phyloP scores from a whole-genome alignment of 30 jellyfish, hydroid and myxozoan species.

The Pseudorhiza aurosa region DNA sequence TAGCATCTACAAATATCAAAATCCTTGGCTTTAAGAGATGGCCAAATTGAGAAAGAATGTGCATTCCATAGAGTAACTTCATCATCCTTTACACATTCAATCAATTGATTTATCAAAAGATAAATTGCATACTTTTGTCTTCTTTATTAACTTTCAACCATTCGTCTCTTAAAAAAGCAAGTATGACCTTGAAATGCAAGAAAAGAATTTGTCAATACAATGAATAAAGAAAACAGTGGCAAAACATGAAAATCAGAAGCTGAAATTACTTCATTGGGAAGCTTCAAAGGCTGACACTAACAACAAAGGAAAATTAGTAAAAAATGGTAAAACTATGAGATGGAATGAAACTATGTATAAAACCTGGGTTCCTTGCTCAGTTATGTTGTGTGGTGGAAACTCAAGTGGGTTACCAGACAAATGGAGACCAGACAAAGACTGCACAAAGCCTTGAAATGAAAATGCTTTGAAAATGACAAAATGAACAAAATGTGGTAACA shows the following conservation, averaged over 20 bases:
- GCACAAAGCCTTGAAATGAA: constrained; percentile 47
- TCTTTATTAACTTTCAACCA: not conserved
- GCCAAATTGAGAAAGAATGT: no score
- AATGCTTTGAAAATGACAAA: no score
- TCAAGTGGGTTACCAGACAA: constrained; percentile 70
- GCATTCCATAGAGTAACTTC: no score
- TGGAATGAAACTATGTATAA: not conserved
- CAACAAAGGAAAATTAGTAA: no score
- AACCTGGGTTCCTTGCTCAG: constrained; percentile 76
- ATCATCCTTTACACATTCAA: no score
- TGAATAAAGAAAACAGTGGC: no score
- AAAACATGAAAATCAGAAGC: not conserved
- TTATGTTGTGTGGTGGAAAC: constrained; percentile 53
- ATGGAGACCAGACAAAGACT: constrained; percentile 74
- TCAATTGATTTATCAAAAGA: no score
- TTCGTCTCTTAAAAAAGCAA: constrained; percentile 23
- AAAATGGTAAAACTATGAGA: not conserved
- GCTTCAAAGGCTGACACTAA: no score
- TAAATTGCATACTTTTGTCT: not conserved
- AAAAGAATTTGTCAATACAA: no score
- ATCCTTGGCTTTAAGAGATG: no score
- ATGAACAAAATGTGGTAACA: no score
- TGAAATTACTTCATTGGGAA: not conserved
- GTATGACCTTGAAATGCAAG: constrained; percentile 7
- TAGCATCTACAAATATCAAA: no score